A percentile compares a stretch with the other conserved stretches of the same genome.
Evolutionary conservation across 2,888 invertebrate genomes (phyloP).

Genomic region (Dynastes grantii): DNA sequence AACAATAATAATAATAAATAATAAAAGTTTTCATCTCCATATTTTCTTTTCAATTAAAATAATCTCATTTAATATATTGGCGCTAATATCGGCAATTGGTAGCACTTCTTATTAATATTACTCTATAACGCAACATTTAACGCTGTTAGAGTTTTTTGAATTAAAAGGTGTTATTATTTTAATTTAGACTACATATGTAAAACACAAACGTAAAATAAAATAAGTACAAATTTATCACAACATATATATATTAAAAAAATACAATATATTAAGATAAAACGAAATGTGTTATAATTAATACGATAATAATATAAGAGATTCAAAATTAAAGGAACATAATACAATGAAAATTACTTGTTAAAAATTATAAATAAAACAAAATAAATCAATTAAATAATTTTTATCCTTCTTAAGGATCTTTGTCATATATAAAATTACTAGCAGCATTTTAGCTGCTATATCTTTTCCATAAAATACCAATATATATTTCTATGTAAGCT

Average conservation of each 20-base stretch:
- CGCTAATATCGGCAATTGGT: not conserved
- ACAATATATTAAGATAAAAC: constrained; percentile 30
- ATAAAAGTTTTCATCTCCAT: not conserved
- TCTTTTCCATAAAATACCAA: constrained; percentile 29
- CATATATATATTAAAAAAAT: constrained; percentile 52
- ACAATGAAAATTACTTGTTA: constrained; percentile 35
- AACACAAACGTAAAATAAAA: constrained; percentile 37
- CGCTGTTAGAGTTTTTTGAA: no score
- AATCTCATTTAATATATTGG: not conserved
- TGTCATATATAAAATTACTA: constrained; percentile 46
- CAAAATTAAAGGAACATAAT: constrained; percentile 41
- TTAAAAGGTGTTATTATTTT: constrained; percentile 38
- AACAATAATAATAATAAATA: not conserved
- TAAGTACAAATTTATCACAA: constrained; percentile 60
- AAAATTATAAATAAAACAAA: constrained; percentile 44
- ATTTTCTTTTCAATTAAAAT: no score
- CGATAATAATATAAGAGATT: constrained; percentile 33
- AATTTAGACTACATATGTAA: constrained; percentile 33
- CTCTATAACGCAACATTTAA: not conserved
- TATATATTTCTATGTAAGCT: constrained; percentile 20
- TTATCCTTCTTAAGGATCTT: constrained; percentile 61
- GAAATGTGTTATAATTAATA: constrained; percentile 24
- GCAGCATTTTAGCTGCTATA: constrained; percentile 35
- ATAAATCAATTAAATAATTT: constrained; percentile 57
- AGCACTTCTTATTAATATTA: not conserved